Evolutionary conservation across 1,140 invertebrate species (phyloP), one percentile per base, ranked within the genome.

Genomic region (Riptortus pedestris): DNA sequence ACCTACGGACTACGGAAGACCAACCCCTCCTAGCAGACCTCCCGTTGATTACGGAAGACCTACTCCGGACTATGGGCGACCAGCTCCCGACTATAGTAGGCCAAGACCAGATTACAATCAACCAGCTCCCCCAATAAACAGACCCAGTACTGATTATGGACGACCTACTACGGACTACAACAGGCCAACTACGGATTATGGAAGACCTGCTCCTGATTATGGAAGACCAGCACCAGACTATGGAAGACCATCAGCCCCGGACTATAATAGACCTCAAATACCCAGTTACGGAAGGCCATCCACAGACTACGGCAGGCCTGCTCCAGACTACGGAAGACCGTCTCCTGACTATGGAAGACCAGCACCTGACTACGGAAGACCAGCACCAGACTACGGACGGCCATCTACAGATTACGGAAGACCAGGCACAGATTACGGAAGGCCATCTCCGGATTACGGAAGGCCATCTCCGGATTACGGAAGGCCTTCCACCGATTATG

Each of bases 341-440:
- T 16, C 14, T 9, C 51, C 51, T 16, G 51, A 55, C 24, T 55
- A 38, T 20, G 31, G 26, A 16, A 38, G 59, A 45, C 59, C 59
- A 12, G 18, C n/a, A 4, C 57, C 28, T 43, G 59, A 38, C 18
- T 38, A 60, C 28, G 28, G 59, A 0, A 43, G 59, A 18, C 28
- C 59, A 1, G 18, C 26, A 12, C 59, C 59, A 22, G 51, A 55
- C 51, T 55, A 55, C 14, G 51, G 51, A 3, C 18, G 59, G 26
- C 59, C 59, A 11, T 22, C 26, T 26, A 31, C 59, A 31, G 57
- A 38, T n/a, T 59, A 59, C 26, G 60, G 43, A 12, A 48, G 60
- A 28, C 60, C 60, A 2, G 7, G n/a, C 5, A 31, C 28, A 60
- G 59, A 38, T 11, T 60, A 38, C 18, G 22, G 33, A 2, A 27